These are phyloP conservation scores for Pocillopora damicornis DNA, from an alignment of 64 coral and sea anemone species.

Conservation along the genomic window DNA sequence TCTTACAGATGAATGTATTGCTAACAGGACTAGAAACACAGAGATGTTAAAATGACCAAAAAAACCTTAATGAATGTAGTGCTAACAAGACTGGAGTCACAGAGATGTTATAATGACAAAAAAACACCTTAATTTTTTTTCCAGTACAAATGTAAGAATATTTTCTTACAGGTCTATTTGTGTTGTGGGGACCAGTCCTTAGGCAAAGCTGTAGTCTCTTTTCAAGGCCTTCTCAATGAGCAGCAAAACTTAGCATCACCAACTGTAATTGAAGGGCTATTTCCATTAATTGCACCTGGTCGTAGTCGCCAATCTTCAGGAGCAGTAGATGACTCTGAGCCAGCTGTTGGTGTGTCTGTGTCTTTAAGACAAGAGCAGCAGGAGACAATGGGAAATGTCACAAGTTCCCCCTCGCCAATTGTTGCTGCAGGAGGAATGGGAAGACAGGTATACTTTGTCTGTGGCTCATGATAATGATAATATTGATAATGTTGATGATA, in stretches of 20 bases:
- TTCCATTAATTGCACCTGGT: slow-evolving; percentile 48
- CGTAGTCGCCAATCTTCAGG: slow-evolving; percentile 8
- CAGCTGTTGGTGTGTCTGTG: slow-evolving; percentile 77
- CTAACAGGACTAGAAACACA: too few relatives aligned
- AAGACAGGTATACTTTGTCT: background rate
- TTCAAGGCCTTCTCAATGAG: slow-evolving; percentile 58
- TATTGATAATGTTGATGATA: background rate
- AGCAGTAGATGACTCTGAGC: slow-evolving; percentile 40
- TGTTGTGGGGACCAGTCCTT: slow-evolving; percentile 85
- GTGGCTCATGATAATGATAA: background rate
- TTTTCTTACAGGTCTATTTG: slow-evolving; percentile 69
- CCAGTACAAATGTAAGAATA: background rate
- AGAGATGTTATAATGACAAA: background rate
- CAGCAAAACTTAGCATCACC: slow-evolving; percentile 29
- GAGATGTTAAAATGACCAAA: too few relatives aligned
- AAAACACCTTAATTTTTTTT: too few relatives aligned
- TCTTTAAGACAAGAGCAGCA: slow-evolving; percentile 57
- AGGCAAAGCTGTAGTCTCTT: slow-evolving; percentile 75
- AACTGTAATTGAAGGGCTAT: slow-evolving; percentile 66
- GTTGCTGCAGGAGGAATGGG: background rate
- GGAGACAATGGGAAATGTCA: background rate
- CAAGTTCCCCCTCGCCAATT: background rate
- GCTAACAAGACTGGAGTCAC: too few relatives aligned
- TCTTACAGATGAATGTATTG: too few relatives aligned
- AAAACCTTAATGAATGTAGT: too few relatives aligned